phyloP scores from a whole-genome alignment of 2,113 vertebrate genomes.

The Menidia beryllina region DNA sequence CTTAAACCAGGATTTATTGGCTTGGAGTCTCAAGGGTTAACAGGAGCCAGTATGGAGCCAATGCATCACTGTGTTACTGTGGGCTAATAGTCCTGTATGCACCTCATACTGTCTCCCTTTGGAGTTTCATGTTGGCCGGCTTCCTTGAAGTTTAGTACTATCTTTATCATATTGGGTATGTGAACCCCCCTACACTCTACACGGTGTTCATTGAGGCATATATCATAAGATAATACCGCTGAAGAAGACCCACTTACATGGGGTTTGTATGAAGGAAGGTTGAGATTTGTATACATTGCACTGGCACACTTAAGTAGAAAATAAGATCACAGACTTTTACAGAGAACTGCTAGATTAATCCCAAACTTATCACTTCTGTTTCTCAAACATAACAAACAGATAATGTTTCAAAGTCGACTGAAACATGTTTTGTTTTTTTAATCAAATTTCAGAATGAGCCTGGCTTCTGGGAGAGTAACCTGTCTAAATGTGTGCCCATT shows the following conservation, averaged over 20 bases:
- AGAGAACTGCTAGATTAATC: neutral
- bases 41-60: conserved; percentile 59
- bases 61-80: conserved; percentile 65
- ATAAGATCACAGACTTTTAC: neutral
- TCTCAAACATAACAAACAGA: neutral
- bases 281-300: conserved; percentile 10
- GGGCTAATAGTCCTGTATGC: conserved; percentile 64
- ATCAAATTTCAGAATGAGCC: conserved; percentile 14
- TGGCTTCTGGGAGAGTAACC: neutral
- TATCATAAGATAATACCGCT: conserved; percentile 42
- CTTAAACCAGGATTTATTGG: conserved; percentile 64
- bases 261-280: conserved; percentile 18
- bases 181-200: neutral
- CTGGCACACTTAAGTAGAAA: neutral
- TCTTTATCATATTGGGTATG: conserved; percentile 51
- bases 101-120: conserved; percentile 55
- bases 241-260: conserved; percentile 26
- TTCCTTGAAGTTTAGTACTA: conserved; percentile 45
- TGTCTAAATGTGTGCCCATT: neutral
- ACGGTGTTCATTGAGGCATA: conserved; percentile 32
- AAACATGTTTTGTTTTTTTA: conserved; percentile 5
- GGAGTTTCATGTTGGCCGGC: conserved; percentile 43
- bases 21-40: conserved; percentile 65
- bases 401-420: neutral
- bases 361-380: neutral